Base-by-base conservation (phyloP, 2,888 invertebrate species). In the Tridacna crocea region DNA sequence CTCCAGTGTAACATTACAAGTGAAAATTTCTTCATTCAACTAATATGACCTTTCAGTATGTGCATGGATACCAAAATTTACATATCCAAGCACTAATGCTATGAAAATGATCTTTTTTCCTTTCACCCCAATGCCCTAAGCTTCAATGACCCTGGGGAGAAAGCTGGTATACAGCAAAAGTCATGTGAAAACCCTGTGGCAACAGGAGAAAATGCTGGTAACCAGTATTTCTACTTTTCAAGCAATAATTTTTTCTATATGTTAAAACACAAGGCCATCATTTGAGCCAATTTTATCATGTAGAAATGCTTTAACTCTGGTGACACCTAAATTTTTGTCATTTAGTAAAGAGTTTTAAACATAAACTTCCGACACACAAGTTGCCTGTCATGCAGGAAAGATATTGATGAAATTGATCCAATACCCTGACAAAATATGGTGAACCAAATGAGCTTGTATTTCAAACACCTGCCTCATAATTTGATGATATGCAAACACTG, bases 11-110 rank as follows among this genome's bases (percentile, higher is more conserved):
- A 61, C 24, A 61, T 61, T 61, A 10, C 61, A 61, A 13, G 61
- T 24, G 61, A 61, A 61, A 4, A 61, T 61, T 61, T 61, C 61
- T 19, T 19, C 19, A 55, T 10, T 55, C 15, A 55, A 15, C 55
- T 55, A 15, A 19, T 19, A 19, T 19, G 19, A 55, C 55, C 55
- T 55, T 55, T 55, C 55, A 55, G 15, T 55, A 12, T 19, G 46
- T 46, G 46, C 66, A 27, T 66, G 66, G 66, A 66, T 66, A 66
- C 66, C 15, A 66, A 66, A 6, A 46, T 46, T 66, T 17, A 27
- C 36, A 66, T 66, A 66, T 66, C 66, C 26, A n/a, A n/a, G 66
- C 47, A 66, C 46, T 66, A 66, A 10, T 36, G 36, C 36, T 1
- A 66, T 66, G 46, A 66, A 66, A 66, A 66, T 55, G 55, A 55